These are phyloP conservation scores for Cyanistes caeruleus DNA, from an alignment of 2,113 vertebrate species.

Conservation along the genomic window DNA sequence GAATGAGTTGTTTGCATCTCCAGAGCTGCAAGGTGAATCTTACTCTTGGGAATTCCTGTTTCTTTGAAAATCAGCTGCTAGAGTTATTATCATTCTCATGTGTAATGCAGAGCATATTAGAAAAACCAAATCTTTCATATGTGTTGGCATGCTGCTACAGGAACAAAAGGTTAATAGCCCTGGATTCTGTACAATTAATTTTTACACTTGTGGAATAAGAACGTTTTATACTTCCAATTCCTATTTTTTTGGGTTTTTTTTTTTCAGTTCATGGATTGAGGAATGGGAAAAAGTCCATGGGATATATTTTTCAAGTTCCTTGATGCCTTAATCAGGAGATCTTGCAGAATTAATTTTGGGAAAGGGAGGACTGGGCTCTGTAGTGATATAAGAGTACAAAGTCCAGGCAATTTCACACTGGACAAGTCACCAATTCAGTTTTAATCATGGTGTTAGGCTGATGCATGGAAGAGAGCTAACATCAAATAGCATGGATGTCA, in stretches of 20 bases:
- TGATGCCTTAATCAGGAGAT: not conserved
- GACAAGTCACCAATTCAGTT: conserved; percentile 40
- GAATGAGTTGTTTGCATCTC: not conserved
- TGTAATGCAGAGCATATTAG: not conserved
- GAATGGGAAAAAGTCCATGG: too few relatives aligned
- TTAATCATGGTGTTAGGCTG: conserved; percentile 40
- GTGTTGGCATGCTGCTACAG: not conserved
- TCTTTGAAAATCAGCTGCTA: conserved; percentile 7
- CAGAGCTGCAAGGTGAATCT: not conserved
- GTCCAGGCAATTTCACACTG: not conserved
- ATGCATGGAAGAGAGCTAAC: conserved; percentile 21
- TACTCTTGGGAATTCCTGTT: not conserved
- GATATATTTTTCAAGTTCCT: too few relatives aligned
- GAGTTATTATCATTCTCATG: not conserved
- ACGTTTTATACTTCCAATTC: not conserved
- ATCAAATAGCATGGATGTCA: not conserved
- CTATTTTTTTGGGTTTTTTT: too few relatives aligned
- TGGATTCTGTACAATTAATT: not conserved
- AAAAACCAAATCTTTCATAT: not conserved
- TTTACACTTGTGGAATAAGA: not conserved
- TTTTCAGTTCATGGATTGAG: too few relatives aligned
- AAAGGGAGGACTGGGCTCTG: rapidly evolving
- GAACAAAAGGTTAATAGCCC: not conserved
- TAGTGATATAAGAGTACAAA: not conserved
- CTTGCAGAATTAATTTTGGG: rapidly evolving